These are phyloP conservation scores for Lycocerus yunnanus DNA, from an alignment of 2,888 invertebrate species.

Conservation along the genomic window DNA sequence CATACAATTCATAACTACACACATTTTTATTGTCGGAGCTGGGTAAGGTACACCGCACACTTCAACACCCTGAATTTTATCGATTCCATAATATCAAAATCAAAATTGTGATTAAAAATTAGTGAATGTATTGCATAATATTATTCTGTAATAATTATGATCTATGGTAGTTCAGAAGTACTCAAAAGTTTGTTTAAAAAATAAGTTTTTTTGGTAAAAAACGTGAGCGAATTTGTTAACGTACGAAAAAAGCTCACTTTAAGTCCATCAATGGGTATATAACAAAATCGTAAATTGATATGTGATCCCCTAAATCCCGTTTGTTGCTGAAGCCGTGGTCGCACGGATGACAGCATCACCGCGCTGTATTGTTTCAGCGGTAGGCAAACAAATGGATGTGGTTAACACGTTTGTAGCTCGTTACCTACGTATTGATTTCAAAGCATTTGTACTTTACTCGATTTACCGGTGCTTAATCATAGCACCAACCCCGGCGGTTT, in stretches of 20 bases:
- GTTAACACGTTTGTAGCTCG: slow-evolving; percentile 57
- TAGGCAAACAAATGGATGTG: slow-evolving; percentile 57
- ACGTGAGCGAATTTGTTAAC: background rate
- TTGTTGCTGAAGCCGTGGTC: slow-evolving; percentile 39
- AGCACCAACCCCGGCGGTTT: slow-evolving; percentile 9
- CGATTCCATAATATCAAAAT: no score
- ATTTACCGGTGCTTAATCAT: slow-evolving; percentile 54
- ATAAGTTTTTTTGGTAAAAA: no score
- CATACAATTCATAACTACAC: background rate
- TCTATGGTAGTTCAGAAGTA: background rate
- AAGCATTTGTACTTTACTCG: slow-evolving; percentile 51
- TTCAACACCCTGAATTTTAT: background rate
- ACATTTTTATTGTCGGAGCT: background rate
- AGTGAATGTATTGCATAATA: no score
- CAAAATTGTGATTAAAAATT: no score
- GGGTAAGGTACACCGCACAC: background rate
- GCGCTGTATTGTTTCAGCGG: slow-evolving; percentile 57
- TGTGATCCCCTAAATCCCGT: slow-evolving; percentile 38
- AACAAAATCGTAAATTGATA: slow-evolving; percentile 34
- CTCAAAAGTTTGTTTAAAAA: background rate
- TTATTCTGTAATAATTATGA: no score
- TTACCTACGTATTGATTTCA: slow-evolving; percentile 55
- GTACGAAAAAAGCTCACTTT: background rate
- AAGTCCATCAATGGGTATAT: slow-evolving; percentile 17
- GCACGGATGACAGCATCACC: slow-evolving; percentile 50